Evolutionary conservation across 92 coral and sea anemone species (phyloP), one percentile per base, ranked within the genome.

Genomic region (Phenganax marumi): DNA sequence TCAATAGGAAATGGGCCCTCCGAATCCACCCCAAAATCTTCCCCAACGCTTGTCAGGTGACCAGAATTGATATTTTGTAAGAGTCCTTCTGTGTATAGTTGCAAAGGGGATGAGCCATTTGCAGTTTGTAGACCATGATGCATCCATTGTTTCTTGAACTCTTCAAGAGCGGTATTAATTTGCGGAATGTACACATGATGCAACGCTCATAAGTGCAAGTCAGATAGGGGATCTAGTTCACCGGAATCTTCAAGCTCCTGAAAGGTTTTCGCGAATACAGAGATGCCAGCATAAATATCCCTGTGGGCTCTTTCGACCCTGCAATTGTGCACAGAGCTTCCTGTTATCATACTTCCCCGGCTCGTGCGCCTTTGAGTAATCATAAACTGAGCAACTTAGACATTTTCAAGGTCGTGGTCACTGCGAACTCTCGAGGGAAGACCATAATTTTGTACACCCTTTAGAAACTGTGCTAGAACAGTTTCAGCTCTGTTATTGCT

Each of bases 311-410:
- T 70, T 54, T 90, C 91, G 12, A 90, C 89, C 57, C 91, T 71
- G 62, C 85, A 87, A 60, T 87, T 87, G 76, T 90, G 93, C 7
- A 90, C 91, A 3, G 91, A 85, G 21, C 87, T 81, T 39, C 90
- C 92, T 16, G 91, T 88, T 62, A 90, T 90, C 22, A 90, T 87
- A 57, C 93, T 90, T 24, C 91, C 91, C 76, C 93, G 81, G 72
- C 82, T 63, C 18, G 21, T 48, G 55, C 91, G 91, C 25, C 91
- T 68, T 47, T 48, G 48, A 52, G 71, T 83, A 39, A 87, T 52
- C 88, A 89, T 89, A 62, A 26, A 76, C 24, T 81, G 51, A 39
- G 88, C 90, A 49, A 89, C 92, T 18, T 85, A 86, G 22, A 83
- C 49, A 71, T 86, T 81, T 46, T 82, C 91, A 47, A 86, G 84